Percentiles rank a stretch among this genome's conserved stretches.
These are phyloP conservation scores for Sardinella longiceps DNA, from an alignment of 2,797 vertebrate genomes.

Conservation along the genomic window DNA sequence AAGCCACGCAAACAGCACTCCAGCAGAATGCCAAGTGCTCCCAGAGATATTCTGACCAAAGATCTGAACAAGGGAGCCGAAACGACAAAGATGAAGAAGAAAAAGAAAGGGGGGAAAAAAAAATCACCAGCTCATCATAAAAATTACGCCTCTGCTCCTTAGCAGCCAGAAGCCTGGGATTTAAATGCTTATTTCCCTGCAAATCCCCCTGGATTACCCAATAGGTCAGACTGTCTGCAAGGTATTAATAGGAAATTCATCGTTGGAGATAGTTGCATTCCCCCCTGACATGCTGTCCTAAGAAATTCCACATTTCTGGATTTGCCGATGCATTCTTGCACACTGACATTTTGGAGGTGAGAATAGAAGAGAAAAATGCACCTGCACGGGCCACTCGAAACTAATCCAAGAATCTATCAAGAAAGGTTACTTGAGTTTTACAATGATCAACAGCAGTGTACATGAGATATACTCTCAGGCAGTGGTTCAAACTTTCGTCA, in stretches of 20 bases:
- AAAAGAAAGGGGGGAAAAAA: constrained; percentile 40
- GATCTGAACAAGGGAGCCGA: constrained; percentile 57
- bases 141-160: constrained; percentile 66
- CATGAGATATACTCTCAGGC: not conserved
- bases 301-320: not conserved
- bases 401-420: constrained; percentile 1
- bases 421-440: not conserved
- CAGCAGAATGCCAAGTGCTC: not conserved
- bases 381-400: not conserved
- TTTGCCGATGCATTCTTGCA: not conserved
- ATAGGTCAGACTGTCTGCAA: constrained; percentile 71
- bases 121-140: constrained; percentile 71
- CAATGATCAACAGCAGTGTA: not conserved
- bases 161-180: constrained; percentile 61
- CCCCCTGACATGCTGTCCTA: constrained; percentile 37
- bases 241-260: constrained; percentile 57
- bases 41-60: not conserved
- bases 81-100: constrained; percentile 43
- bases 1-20: not conserved
- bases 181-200: constrained; percentile 71
- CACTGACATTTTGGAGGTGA: not conserved
- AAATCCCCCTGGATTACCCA: constrained; percentile 74
- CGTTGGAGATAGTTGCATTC: constrained; percentile 51
- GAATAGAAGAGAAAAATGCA: not conserved
- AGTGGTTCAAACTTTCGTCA: not conserved